Base-by-base conservation (phyloP, 2,888 invertebrate species). In the Tortrix viridana region DNA sequence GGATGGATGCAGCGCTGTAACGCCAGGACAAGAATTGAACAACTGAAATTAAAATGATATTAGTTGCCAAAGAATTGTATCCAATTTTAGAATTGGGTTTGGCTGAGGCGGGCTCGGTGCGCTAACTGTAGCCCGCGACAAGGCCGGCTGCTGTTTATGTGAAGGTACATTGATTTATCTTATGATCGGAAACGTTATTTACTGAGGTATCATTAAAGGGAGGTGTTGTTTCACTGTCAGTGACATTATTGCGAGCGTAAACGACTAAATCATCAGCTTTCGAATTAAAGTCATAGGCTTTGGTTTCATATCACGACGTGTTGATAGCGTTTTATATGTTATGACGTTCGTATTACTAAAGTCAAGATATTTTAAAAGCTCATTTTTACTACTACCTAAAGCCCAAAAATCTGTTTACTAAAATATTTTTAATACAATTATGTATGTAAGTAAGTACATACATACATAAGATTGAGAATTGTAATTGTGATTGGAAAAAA, bases 41-140 rank as follows among this genome's bases (percentile, higher is more conserved):
- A 91, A 91, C 92, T 92, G 92, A 92, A 88, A 91, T 90, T 88
- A 89, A 92, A 92, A 82, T 85, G 85, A 85, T 79, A 79, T 85
- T 67, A 81, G 85, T 82, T 92, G 92, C 92, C 92, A 92, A 92
- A 87, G 81, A 81, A 86, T 88, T 81, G 88, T 82, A 77, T 84
- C 88, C 86, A 81, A 79, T 82, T 89, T 90, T 92, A 92, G 92
- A 89, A 77, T 84, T 77, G 79, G 73, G 83, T 84, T 92, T 91
- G 91, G 92, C 92, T 74, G 73, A 82, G 82, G 73, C 61, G 74
- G 74, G 81, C 88, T 84, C 85, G 16, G 86, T 81, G 76, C 71
- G 71, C 71, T 61, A 61, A 56, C 55, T 61, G 55, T 50, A 61
- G 72, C 75, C 68, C 66, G 76, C 73, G 77, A 50, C 83, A 82